Percentiles rank a stretch among this genome's conserved stretches.
Evolutionary conservation across 2,888 invertebrate genomes (phyloP).

Genomic region (Terebella lapidaria): DNA sequence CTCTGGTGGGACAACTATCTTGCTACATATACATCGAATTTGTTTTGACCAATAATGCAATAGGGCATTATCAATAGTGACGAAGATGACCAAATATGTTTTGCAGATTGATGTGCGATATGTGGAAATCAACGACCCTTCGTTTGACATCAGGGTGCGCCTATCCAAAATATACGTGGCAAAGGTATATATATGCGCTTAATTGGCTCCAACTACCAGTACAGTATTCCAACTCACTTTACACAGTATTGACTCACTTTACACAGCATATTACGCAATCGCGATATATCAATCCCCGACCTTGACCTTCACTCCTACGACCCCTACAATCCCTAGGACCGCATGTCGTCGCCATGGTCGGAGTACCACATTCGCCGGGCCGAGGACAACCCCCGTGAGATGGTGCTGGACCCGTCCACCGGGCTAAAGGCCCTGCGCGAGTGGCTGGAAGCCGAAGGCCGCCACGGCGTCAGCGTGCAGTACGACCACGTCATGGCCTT

Average conservation of each 20-base stretch:
- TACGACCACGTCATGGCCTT: slow-evolving; percentile 15
- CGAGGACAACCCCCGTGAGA: background rate
- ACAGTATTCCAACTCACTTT: no score
- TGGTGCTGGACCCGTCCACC: slow-evolving; percentile 4
- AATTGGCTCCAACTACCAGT: no score
- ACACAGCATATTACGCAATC: no score
- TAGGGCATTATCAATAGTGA: background rate
- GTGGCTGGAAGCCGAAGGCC: slow-evolving; percentile 2
- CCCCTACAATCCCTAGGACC: slow-evolving; percentile 5
- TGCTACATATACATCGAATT: background rate
- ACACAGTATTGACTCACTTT: no score
- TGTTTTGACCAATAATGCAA: background rate
- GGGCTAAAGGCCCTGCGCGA: slow-evolving; percentile 4
- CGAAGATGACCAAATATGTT: background rate
- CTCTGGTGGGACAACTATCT: slow-evolving; percentile 6
- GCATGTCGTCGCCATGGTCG: slow-evolving; percentile 7
- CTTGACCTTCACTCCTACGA: no score
- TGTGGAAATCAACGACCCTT: slow-evolving; percentile 1
- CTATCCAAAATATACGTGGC: slow-evolving; percentile 4
- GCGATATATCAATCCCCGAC: no score
- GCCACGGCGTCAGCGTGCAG: background rate
- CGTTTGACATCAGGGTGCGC: slow-evolving; percentile 2
- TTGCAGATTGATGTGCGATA: slow-evolving; percentile 10
- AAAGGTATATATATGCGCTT: slow-evolving; percentile 7
- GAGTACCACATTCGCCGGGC: background rate